Base-by-base conservation (phyloP, 2,113 vertebrate species). In the Fukomys damarensis region DNA sequence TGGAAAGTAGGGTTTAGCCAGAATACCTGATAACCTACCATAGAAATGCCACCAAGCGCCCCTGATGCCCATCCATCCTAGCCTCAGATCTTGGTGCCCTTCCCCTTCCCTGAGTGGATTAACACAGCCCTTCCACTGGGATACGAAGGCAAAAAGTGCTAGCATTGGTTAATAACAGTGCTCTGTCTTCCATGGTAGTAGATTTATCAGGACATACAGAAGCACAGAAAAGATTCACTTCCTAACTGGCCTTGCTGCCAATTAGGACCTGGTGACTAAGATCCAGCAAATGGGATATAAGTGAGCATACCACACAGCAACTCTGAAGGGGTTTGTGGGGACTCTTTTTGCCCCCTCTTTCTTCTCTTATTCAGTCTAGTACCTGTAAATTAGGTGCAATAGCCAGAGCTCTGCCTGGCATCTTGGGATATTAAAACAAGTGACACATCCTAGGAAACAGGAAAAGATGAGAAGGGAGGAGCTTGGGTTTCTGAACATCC, bases 151-250 rank as follows among this genome's bases (percentile, higher is more conserved):
- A 89, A 85, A 38, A 77, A 49, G 46, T 14, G 56, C 22, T 24
- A 49, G 66, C 26, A 17, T 24, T 80, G 74, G 16, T 61, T 30
- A 10, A 3, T 5, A 43, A 24, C 26, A 0, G 9, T 43, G 35
- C 82, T 54, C 54, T 13, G 30, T 35, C 83, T 91, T 76, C 16
- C 1, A 3, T 7, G 6, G 20, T 19, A 30, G 56, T 0, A 77
- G 49, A 52, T 30, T n/a, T 28, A 41, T 30, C 14, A 0, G 49
- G 10, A 16, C 35, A n/a, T 2, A 13, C 5, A 32, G 56, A 46
- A 68, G 74, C 54, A 66, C 32, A 54, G 41, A n/a, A 54, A 52
- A 91, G 82, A 66, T 56, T 87, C 79, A 22, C 49, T 58, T 92
- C n/a, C 70, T 88, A 59, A 12, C 7, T 5, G 54, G 28, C 22